phyloP scores from a whole-genome alignment of 2,113 vertebrate species.

The Oreochromis aureus region DNA sequence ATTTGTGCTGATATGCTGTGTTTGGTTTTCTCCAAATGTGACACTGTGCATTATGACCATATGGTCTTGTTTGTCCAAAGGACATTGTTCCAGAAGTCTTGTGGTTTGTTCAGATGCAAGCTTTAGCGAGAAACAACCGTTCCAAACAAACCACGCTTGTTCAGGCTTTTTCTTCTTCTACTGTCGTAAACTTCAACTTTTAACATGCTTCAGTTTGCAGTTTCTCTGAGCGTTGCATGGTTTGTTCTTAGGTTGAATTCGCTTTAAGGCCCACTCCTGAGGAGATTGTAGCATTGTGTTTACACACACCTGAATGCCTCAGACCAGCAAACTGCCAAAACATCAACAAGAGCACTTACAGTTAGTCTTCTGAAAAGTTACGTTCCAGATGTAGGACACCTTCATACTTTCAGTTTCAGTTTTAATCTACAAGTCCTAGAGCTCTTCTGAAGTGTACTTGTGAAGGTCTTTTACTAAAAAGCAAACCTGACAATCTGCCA shows the following conservation, averaged over 20 bases:
- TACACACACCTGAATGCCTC: background rate
- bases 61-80: background rate
- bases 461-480: background rate
- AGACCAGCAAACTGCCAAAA: background rate
- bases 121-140: background rate
- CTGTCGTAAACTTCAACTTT: background rate
- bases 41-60: background rate
- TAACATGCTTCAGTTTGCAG: fast-evolving
- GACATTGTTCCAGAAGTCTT: background rate
- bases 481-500: background rate
- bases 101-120: background rate
- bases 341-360: background rate
- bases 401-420: background rate
- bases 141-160: background rate
- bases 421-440: background rate
- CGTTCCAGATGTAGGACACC: background rate
- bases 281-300: background rate
- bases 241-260: background rate
- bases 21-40: background rate
- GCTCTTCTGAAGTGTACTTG: background rate
- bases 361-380: background rate
- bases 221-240: background rate
- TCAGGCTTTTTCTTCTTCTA: background rate
- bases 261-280: background rate
- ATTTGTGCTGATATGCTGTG: background rate